phyloP scores from a whole-genome alignment of 2,888 invertebrate species.

The Trissolcus japonicus region DNA sequence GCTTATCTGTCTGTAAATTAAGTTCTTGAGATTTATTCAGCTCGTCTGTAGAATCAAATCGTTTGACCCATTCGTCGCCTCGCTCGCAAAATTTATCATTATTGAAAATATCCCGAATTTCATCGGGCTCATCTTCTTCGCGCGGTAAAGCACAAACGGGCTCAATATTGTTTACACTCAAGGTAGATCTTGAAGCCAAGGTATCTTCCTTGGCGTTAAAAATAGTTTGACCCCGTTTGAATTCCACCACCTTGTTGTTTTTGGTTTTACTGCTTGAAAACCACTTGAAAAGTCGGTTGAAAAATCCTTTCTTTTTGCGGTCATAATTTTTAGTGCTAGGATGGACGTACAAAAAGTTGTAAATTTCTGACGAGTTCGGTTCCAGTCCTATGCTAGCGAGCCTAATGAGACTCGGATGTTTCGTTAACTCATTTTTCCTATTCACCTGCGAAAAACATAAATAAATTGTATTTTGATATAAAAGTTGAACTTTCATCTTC shows the following conservation, averaged over 20 bases:
- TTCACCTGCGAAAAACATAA: not conserved
- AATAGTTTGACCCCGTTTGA: too few relatives aligned
- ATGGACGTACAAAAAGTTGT: slow-evolving; percentile 41
- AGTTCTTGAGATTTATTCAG: not conserved
- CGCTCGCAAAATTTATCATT: not conserved
- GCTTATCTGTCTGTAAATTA: not conserved
- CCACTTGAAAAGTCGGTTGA: slow-evolving; percentile 16
- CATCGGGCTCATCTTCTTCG: not conserved
- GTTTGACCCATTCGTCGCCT: slow-evolving; percentile 24
- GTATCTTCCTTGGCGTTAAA: too few relatives aligned
- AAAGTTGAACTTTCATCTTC: too few relatives aligned
- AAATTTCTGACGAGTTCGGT: slow-evolving; percentile 54
- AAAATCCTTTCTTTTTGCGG: slow-evolving; percentile 44
- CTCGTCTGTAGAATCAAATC: slow-evolving; percentile 23
- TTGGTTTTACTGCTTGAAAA: too few relatives aligned
- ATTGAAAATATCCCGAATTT: not conserved
- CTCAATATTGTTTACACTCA: too few relatives aligned
- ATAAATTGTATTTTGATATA: not conserved
- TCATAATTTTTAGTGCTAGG: slow-evolving; percentile 29
- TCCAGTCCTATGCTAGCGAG: slow-evolving; percentile 54
- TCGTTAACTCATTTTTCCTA: not conserved
- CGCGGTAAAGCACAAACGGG: too few relatives aligned
- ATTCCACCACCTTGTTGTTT: too few relatives aligned
- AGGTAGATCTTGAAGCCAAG: too few relatives aligned
- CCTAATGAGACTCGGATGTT: slow-evolving; percentile 62